phyloP scores from a whole-genome alignment of 1,140 invertebrate genomes.

The Leguminivora glycinivorella region DNA sequence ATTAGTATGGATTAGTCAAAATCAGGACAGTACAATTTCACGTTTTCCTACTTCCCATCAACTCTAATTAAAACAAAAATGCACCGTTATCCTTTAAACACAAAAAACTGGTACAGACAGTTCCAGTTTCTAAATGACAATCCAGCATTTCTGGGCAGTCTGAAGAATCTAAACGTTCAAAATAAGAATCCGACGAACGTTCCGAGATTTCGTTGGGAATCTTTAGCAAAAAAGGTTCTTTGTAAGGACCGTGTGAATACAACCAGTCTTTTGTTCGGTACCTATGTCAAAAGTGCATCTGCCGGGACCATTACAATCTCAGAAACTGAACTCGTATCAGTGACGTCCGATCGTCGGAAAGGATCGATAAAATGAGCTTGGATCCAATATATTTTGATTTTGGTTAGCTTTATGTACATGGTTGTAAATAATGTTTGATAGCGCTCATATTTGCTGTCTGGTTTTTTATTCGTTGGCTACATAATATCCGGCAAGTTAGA shows the following conservation, averaged over 20 bases:
- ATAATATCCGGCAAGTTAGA: constrained; percentile 14
- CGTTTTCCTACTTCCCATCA: not conserved
- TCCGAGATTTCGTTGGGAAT: constrained; percentile 64
- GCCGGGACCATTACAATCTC: constrained; percentile 59
- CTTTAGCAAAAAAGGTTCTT: constrained; percentile 64
- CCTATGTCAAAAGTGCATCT: constrained; percentile 66
- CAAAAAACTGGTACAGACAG: not conserved
- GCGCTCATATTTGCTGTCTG: constrained; percentile 10
- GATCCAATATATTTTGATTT: constrained; percentile 11
- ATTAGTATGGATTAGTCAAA: too few relatives aligned
- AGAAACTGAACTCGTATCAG: constrained; percentile 29
- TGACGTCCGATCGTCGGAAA: not conserved
- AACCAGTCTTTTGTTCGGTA: constrained; percentile 48
- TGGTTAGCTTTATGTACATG: constrained; percentile 5
- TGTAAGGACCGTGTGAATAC: constrained; percentile 47
- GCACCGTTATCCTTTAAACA: not conserved
- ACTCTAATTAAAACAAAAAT: not conserved
- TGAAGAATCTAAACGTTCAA: constrained; percentile 36
- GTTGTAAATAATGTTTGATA: constrained; percentile 26
- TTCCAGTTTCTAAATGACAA: constrained; percentile 20
- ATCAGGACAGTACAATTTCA: too few relatives aligned
- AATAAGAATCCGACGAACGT: constrained; percentile 60
- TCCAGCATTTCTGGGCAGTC: constrained; percentile 4
- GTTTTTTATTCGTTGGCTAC: constrained; percentile 6
- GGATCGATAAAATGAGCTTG: not conserved